Evolutionary conservation across 2,888 invertebrate species (phyloP), one percentile per base, ranked within the genome.

Genomic region (Hyposoter dolosus): DNA sequence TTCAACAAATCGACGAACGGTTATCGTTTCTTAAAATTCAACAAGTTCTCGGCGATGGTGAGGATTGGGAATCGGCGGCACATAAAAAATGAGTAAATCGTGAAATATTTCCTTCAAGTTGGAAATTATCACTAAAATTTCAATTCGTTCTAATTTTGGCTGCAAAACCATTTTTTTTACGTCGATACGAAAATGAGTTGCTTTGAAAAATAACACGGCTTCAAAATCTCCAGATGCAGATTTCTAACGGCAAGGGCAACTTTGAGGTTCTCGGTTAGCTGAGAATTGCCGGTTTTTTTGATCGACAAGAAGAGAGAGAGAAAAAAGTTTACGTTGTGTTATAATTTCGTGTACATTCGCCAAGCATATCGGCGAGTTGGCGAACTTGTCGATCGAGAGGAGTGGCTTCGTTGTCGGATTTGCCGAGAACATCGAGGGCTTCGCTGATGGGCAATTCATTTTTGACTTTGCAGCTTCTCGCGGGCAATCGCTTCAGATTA

Each of bases 391-490:
- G 87, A 80, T 91, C 90, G 23, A 90, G 40, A 7, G 89, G 88
- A 1, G 89, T 89, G 3, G 84, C 60, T 68, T 87, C 85, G 40
- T 83, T 69, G 5, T 88, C 85, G 6, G 89, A 77, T 69, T 76
- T 83, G 7, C 80, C 79, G 15, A 89, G 86, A 15, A 90, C 87
- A 15, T 89, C 82, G 28, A 90, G 75, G 7, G 89, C 87, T 63
- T 91, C 89, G 78, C 87, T 85, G 17, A 90, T 88, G 1, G 88
- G 87, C 19, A 90, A 71, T 77, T 91, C 89, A 28, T 81, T 89
- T 63, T 88, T 89, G 0, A 90, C 88, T 81, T 88, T 89, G 40
- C 74, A 53, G 50, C 88, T 90, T 53, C 88, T 87, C 15, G 43
- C 12, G 4, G 90, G 90, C 56, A 91, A 84, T 74, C 82, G 66